phyloP scores from a whole-genome alignment of 1,140 invertebrate species.

The Halesus radiatus region DNA sequence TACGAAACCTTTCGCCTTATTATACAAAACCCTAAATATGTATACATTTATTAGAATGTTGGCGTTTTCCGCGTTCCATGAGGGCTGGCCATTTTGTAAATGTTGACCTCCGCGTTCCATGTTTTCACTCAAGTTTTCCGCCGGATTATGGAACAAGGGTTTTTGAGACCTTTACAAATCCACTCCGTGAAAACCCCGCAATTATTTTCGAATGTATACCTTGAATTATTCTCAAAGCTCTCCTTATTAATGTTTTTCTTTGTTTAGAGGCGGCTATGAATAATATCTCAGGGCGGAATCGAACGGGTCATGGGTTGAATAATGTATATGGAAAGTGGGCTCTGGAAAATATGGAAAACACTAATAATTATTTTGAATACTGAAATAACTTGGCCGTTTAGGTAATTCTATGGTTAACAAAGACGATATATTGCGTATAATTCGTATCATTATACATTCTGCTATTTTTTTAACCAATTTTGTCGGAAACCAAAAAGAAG shows the following conservation, averaged over 20 bases:
- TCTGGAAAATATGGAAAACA: constrained; percentile 11
- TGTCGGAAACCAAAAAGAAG: too few species aligned
- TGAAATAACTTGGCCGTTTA: too few species aligned
- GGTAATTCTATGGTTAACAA: too few species aligned
- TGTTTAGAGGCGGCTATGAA: constrained; percentile 17
- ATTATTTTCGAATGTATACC: constrained; percentile 31
- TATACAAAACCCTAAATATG: not conserved
- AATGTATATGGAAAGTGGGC: constrained; percentile 20
- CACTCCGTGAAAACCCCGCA: constrained; percentile 24
- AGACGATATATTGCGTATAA: too few species aligned
- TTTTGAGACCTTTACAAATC: constrained; percentile 24
- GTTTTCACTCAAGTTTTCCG: not conserved
- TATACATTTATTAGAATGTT: constrained; percentile 16
- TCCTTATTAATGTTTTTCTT: constrained; percentile 33
- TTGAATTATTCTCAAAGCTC: constrained; percentile 17
- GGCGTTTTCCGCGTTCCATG: not conserved
- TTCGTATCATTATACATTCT: too few species aligned
- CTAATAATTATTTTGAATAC: not conserved
- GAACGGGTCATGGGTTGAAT: constrained; percentile 8
- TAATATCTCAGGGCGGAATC: constrained; percentile 9
- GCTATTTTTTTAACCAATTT: too few species aligned
- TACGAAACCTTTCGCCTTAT: too few species aligned
- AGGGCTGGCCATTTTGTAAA: constrained; percentile 21
- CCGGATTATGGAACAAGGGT: constrained; percentile 18
- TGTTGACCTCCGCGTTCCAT: constrained; percentile 11